Percentiles rank a stretch among this genome's conserved stretches.
Evolutionary conservation across 2,113 vertebrate genomes (phyloP).

Genomic region (Raja brachyura): DNA sequence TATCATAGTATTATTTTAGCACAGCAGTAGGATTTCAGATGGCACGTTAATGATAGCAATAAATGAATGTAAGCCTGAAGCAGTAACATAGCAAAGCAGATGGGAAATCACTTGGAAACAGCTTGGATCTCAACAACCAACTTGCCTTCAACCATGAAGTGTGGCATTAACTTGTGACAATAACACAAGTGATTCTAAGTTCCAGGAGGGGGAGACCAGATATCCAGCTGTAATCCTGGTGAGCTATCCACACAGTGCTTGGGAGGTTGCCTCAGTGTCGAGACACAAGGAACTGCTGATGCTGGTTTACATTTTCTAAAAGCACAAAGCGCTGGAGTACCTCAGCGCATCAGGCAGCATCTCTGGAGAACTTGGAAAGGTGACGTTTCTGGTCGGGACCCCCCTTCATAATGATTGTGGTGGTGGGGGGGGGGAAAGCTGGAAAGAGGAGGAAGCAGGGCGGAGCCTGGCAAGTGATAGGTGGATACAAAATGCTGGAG

Average conservation of each 20-base stretch:
- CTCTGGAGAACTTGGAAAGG: too few relatives aligned
- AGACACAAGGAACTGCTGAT: too few relatives aligned
- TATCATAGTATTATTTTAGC: background rate
- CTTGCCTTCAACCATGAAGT: background rate
- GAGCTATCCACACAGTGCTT: background rate
- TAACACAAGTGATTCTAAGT: background rate
- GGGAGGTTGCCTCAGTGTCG: too few relatives aligned
- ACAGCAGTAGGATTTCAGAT: background rate
- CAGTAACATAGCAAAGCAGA: background rate
- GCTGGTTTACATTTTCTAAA: too few relatives aligned
- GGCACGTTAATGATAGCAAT: background rate
- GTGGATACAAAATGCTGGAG: too few relatives aligned
- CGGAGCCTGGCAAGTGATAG: too few relatives aligned
- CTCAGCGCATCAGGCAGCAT: too few relatives aligned
- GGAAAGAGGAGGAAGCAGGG: too few relatives aligned
- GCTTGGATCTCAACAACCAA: background rate
- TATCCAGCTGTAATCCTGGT: background rate
- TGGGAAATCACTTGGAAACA: background rate
- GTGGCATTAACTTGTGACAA: background rate
- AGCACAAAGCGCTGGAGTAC: too few relatives aligned
- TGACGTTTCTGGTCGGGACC: too few relatives aligned
- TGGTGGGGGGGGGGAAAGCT: too few relatives aligned
- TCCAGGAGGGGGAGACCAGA: background rate
- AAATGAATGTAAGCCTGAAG: background rate
- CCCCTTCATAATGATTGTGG: too few relatives aligned